Evolutionary conservation across 1,140 invertebrate genomes (phyloP), one percentile per base, ranked within the genome.

Genomic region (Prorops nasuta): DNA sequence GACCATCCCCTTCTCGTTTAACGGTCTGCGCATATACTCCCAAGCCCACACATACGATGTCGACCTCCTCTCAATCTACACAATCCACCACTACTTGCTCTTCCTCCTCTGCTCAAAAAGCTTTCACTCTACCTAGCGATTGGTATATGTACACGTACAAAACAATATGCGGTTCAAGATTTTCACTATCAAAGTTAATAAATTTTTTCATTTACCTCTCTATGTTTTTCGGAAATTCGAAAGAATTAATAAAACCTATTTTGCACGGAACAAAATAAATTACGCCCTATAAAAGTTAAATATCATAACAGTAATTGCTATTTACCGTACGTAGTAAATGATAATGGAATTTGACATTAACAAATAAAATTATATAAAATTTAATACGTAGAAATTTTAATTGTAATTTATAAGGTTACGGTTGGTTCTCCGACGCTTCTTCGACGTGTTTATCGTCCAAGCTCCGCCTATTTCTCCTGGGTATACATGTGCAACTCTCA

Each of bases 1-100:
- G 43, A 51, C 56, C 56, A 50, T 49, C 41, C 22, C 36, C 57
- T 60, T 55, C 57, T 60, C 57, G 52, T 60, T 59, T 51, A 54
- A 56, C 56, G 58, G 47, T 48, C 51, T 59, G 51, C 43, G 55
- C 51, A 42, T 57, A 24, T 40, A 37, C 44, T 43, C 28, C 38
- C 35, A 28, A 6, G 21, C 32, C 24, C 21, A 10, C 17, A 16
- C 4, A 10, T 28, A 6, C 24, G 4, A 4, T 28, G 4, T 28
- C 24, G 4, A 28, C 24, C 24, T 28, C 24, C 4, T 10, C 4
- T 31, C 18, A 2, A 16, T 20, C 4, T 12, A 12, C 20, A 36
- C 7, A 14, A 8, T 17, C 14, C 19, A 12, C 18, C 12, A 3
- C 12, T 32, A 31, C 12, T 9, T 17, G 16, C 16, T 12, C 2